Base-by-base conservation (phyloP, 2,888 invertebrate species). In the Calameuta pallipes region DNA sequence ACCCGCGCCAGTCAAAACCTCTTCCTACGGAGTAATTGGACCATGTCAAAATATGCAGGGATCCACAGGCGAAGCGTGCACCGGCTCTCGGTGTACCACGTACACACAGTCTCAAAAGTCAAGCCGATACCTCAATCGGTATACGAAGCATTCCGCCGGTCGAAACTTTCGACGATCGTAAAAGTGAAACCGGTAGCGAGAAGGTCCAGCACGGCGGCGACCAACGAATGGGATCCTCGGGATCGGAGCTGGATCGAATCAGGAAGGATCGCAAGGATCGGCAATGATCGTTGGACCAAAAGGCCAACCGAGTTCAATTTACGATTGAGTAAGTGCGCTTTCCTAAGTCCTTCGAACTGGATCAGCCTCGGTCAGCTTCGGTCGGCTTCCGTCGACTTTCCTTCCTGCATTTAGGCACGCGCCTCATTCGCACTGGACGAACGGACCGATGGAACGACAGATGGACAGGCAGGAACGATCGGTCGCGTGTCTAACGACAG, bases 341-440 rank as follows among this genome's bases (percentile, higher is more conserved):
- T 30, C 13, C 56, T 76, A 78, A 73, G 78, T 76, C 79, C 77
- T 74, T 71, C 81, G 77, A 30, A 76, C 78, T 41, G 75, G 41
- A 41, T 35, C 37, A 56, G 37, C 13, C 2, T 80, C 81, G 73
- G 73, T 36, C 35, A 9, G 35, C 35, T 35, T 11, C 35, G 35
- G 11, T 71, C 76, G 77, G 73, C 77, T 76, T 73, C 80, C 74
- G 78, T 13, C 73, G 82, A 84, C 85, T 88, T 88, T 89, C 88
- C 87, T 87, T 87, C 87, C 87, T 86, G 85, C 82, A 86, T 85
- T 88, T 87, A 85, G 85, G 86, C 87, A 86, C 87, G 86, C 82
- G 85, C 83, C 84, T 80, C 77, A 75, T 81, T 80, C 82, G 74
- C 76, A 73, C 37, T 74, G 34, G 78, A 78, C 78, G 79, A 74